Evolutionary conservation across 1,140 invertebrate species (phyloP), one percentile per base, ranked within the genome.

Genomic region (Matsumurasca onukii): DNA sequence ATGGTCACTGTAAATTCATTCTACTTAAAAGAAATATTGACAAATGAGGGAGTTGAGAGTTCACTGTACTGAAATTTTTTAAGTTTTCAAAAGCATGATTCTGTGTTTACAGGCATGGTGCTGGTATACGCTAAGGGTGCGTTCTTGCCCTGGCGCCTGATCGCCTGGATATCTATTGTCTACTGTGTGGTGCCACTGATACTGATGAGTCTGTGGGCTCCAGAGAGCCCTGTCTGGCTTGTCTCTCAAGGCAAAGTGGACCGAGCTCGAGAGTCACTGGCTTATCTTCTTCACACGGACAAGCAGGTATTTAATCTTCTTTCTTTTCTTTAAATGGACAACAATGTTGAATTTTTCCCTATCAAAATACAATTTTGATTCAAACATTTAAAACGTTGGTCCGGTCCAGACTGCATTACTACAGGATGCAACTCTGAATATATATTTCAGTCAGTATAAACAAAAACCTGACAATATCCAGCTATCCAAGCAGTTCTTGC

Each of bases 191-290:
- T 86, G 0, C 78, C 89, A 1, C 51, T 89, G 1, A 75, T 84
- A 1, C 80, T 84, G 75, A 77, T 84, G 13, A 79, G 83, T 74
- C 64, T 86, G 3, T 82, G 84, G 63, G 79, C 90, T 17, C 89
- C 88, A 0, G 90, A 91, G 79, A 89, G 88, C 64, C 90, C 90
- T 1, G 76, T 82, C 0, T 88, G 85, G 84, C 75, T 88, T 0
- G 78, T 87, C 0, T 80, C 81, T 0, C 84, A 84, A 69, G 85
- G 83, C 2, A 77, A 80, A 55, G 75, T 77, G 24, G 82, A 83
- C 1, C 81, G 85, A 55, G 87, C 87, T 3, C 79, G 73, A 13
- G 69, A 74, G 24, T 69, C 73, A 31, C 67, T 73, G 22, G 63
- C 65, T 31, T 71, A 63, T 24, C 34, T 74, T 13, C 25, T 27